Percentiles rank a stretch among this genome's conserved stretches.
These are phyloP conservation scores for Dicerorhinus sumatrensis DNA, from an alignment of 2,113 vertebrate species.

Conservation along the genomic window DNA sequence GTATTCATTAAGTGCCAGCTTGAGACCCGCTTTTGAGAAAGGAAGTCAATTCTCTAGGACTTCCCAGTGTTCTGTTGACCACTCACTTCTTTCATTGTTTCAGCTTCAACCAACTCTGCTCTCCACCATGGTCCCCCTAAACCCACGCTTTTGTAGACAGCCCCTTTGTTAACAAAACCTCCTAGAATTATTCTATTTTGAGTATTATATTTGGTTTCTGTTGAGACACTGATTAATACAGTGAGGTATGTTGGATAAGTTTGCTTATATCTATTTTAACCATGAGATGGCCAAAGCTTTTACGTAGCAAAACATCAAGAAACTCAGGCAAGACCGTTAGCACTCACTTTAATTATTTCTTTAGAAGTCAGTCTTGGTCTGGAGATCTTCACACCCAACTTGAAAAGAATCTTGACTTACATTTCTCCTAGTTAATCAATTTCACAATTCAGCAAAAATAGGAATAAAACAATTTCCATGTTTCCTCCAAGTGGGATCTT, in stretches of 20 bases:
- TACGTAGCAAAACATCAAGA: neutral
- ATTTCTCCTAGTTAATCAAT: neutral
- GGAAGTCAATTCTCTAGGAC: neutral
- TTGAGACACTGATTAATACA: neutral
- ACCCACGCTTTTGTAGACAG: neutral
- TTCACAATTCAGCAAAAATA: neutral
- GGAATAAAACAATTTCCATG: neutral
- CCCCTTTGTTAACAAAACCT: neutral
- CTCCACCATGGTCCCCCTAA: neutral
- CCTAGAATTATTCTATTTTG: neutral
- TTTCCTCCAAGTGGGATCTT: neutral
- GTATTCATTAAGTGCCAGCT: neutral
- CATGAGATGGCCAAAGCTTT: neutral
- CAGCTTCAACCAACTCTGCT: neutral
- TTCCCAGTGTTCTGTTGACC: neutral
- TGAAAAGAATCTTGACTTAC: conserved; percentile 22
- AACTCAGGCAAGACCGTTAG: neutral
- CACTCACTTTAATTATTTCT: neutral
- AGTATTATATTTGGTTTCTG: neutral
- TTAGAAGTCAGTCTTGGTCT: neutral
- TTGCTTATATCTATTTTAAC: neutral
- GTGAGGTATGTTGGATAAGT: neutral
- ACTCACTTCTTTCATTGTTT: neutral
- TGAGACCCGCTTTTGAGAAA: neutral
- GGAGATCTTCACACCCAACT: neutral